Evolutionary conservation across 2,797 vertebrate species (phyloP), one percentile per base, ranked within the genome.

Genomic region (Coracias cyanogaster): DNA sequence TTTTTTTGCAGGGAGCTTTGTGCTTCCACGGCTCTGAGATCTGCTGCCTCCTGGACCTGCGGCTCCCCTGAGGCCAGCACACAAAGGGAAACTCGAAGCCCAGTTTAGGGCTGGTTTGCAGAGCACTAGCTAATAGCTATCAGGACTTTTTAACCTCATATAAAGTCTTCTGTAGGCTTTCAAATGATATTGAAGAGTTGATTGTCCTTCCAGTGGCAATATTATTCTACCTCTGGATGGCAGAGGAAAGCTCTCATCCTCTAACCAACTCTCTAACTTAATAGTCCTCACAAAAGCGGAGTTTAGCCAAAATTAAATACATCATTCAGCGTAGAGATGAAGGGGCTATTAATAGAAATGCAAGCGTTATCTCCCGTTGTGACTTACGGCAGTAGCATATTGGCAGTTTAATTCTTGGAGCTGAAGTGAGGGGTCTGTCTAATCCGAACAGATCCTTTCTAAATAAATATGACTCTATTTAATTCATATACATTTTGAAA

Each of bases 381-480:
- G 90, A 78, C 73, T 94, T 93, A 60, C n/a, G 79, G 85, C 62
- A 93, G 95, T 69, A 95, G 90, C 85, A 61, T 62, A 37, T 65
- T 78, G 62, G 84, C 89, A 91, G 39, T 55, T 80, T 57, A 81
- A 77, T 71, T 90, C 86, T 55, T 70, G 55, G 74, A 94, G 94
- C 77, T 96, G 96, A 96, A 98, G 69, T 1, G n/a, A 86, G 64
- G 72, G 90, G 46, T 90, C 97, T 94, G 19, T 90, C 45, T 86
- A 54, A 88, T 90, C 91, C n/a, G 21, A 94, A 71, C 41, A 92
- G 96, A 95, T 94, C 87, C 72, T 96, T 94, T 94, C 91, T 93
- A 97, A 97, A 97, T 93, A 89, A 95, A 96, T 89, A 96, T 22
- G 74, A 78, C 97, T 97, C 71, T 88, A 96, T 97, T 97, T 98